Evolutionary conservation across 2,888 invertebrate species (phyloP).

Genomic region (Synergus itoensis): DNA sequence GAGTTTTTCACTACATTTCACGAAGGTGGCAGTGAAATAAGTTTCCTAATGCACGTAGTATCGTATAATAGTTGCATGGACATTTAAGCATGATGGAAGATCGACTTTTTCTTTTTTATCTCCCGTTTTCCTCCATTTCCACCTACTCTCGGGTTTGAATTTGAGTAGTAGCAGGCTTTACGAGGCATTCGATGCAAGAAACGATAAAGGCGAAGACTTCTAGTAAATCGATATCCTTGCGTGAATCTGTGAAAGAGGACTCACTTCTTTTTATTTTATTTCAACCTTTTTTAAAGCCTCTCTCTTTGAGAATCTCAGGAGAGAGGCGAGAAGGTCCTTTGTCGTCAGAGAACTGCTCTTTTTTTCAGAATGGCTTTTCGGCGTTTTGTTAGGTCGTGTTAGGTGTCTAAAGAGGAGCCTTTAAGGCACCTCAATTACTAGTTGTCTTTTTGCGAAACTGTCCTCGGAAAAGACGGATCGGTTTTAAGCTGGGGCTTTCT

Average conservation of each 20-base stretch:
- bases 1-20: constrained; percentile 35
- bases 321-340: constrained; percentile 26
- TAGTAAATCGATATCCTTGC: constrained; percentile 69
- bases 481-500: constrained; percentile 4
- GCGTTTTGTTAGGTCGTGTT: constrained; percentile 36
- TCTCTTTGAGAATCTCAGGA: constrained; percentile 43
- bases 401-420: constrained; percentile 29
- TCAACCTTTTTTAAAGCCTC: constrained; percentile 55
- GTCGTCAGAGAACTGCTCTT: constrained; percentile 32
- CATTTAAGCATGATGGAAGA: constrained; percentile 10
- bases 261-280: constrained; percentile 46
- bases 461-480: constrained; percentile 26
- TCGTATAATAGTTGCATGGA: constrained; percentile 29
- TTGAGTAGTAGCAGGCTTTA: constrained; percentile 50
- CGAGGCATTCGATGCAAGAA: constrained; percentile 49
- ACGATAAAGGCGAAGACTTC: constrained; percentile 62
- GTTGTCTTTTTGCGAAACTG: constrained; percentile 30
- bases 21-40: constrained; percentile 46
- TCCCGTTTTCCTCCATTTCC: constrained; percentile 45
- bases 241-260: constrained; percentile 52
- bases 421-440: constrained; percentile 36
- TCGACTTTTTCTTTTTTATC: constrained; percentile 37
- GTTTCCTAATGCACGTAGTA: constrained; percentile 32
- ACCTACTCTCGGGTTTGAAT: constrained; percentile 45
- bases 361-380: constrained; percentile 33